phyloP scores from a whole-genome alignment of 2,797 vertebrate genomes.

The Echeneis naucrates region DNA sequence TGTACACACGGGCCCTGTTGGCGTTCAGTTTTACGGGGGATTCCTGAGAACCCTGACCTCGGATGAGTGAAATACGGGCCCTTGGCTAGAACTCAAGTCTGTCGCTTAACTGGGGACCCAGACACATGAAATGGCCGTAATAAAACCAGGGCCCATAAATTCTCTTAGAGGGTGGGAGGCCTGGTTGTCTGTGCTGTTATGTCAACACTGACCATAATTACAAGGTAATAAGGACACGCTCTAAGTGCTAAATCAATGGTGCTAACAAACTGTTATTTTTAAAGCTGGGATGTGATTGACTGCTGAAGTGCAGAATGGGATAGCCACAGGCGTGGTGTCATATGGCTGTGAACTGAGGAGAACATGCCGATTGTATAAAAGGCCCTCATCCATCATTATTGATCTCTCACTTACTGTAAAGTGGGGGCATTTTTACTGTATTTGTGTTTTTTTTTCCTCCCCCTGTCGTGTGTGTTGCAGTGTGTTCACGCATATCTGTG shows the following conservation, averaged over 20 bases:
- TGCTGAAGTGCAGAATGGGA: constrained; percentile 79
- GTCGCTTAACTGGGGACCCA: constrained; percentile 83
- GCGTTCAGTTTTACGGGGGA: constrained; percentile 77
- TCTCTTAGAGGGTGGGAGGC: constrained; percentile 79
- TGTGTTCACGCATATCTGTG: constrained; percentile 45
- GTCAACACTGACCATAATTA: constrained; percentile 90
- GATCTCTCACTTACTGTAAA: constrained; percentile 87
- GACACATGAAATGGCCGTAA: constrained; percentile 84
- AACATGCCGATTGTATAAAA: constrained; percentile 83
- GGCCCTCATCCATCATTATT: constrained; percentile 84
- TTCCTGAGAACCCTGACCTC: constrained; percentile 85
- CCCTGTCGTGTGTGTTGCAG: constrained; percentile 32
- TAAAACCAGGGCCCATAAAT: constrained; percentile 88
- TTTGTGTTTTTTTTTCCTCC: constrained; percentile 54
- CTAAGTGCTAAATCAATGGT: constrained; percentile 89
- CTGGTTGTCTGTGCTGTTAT: constrained; percentile 84
- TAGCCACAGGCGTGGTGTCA: constrained; percentile 81
- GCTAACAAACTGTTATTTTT: constrained; percentile 89
- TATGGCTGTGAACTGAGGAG: constrained; percentile 82
- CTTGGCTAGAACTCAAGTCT: constrained; percentile 83
- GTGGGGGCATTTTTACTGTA: constrained; percentile 83
- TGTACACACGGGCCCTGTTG: constrained; percentile 38
- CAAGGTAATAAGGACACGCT: constrained; percentile 88
- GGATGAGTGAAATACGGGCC: constrained; percentile 85
- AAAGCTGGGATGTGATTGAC: constrained; percentile 85